Evolutionary conservation across 2,888 invertebrate species (phyloP).

Genomic region (Stomorhina lunata): DNA sequence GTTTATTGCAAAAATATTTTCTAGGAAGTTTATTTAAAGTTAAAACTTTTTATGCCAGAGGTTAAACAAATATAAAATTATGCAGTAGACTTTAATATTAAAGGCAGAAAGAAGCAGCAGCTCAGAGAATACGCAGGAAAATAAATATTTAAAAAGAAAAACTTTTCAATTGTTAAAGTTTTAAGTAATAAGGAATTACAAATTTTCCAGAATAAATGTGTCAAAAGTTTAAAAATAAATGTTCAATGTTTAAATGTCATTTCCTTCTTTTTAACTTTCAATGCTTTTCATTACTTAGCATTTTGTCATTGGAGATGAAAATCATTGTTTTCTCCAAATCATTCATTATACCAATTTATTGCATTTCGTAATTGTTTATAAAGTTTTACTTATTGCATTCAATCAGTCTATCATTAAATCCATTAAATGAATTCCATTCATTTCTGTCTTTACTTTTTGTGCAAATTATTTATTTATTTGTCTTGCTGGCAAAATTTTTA

Average conservation of each 20-base stretch:
- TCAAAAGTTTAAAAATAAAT: too few relatives aligned
- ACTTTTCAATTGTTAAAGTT: too few relatives aligned
- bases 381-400: background rate
- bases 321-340: too few relatives aligned
- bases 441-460: background rate
- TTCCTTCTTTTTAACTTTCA: too few relatives aligned
- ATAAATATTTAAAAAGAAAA: background rate
- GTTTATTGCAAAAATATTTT: background rate
- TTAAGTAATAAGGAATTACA: too few relatives aligned
- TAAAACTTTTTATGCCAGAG: background rate
- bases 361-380: background rate
- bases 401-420: background rate
- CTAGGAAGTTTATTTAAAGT: background rate
- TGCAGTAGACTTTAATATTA: background rate
- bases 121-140: background rate
- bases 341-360: too few relatives aligned
- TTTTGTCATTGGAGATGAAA: too few relatives aligned
- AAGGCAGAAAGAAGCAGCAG: too few relatives aligned
- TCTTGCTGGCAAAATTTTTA: background rate
- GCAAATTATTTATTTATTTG: background rate
- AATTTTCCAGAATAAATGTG: too few relatives aligned
- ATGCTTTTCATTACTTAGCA: too few relatives aligned
- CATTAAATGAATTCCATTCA: background rate
- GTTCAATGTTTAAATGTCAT: too few relatives aligned
- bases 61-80: background rate